Percentiles rank a stretch among this genome's conserved stretches.
Evolutionary conservation across 2,888 invertebrate species (phyloP).

Genomic region (Lomographa bimaculata): DNA sequence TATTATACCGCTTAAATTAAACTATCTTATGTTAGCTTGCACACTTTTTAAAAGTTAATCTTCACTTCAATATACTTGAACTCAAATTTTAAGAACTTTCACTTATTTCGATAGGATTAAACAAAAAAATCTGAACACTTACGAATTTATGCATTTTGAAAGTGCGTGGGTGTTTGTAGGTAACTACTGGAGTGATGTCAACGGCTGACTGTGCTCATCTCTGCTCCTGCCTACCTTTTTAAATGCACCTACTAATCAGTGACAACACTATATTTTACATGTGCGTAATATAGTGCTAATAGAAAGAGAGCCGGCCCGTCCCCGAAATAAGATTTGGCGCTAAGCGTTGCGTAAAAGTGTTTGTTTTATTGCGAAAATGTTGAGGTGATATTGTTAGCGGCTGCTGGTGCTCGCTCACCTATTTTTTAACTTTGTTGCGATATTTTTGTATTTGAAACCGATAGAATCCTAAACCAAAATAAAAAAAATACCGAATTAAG

Average conservation of each 20-base stretch:
- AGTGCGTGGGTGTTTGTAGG: slow-evolving; percentile 34
- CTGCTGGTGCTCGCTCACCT: slow-evolving; percentile 4
- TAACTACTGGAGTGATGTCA: slow-evolving; percentile 42
- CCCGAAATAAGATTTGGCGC: slow-evolving; percentile 47
- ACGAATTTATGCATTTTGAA: slow-evolving; percentile 66
- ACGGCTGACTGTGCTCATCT: slow-evolving; percentile 51
- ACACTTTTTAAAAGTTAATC: no score
- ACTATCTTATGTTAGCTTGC: no score
- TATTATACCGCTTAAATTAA: no score
- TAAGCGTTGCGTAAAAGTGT: slow-evolving; percentile 46
- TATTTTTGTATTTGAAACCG: no score
- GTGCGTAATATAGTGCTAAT: slow-evolving; percentile 70
- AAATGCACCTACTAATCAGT: slow-evolving; percentile 58
- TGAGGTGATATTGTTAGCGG: slow-evolving; percentile 30
- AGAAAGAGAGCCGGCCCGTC: slow-evolving; percentile 48
- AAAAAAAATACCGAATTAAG: no score
- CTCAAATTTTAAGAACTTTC: no score
- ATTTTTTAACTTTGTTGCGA: no score
- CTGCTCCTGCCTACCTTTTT: slow-evolving; percentile 42
- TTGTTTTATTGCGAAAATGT: slow-evolving; percentile 43
- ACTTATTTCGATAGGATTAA: no score
- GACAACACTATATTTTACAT: slow-evolving; percentile 57
- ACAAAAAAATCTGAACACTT: slow-evolving; percentile 36
- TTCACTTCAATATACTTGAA: no score
- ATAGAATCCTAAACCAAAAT: no score